phyloP scores from a whole-genome alignment of 2,797 vertebrate species.

The Pitangus sulphuratus region DNA sequence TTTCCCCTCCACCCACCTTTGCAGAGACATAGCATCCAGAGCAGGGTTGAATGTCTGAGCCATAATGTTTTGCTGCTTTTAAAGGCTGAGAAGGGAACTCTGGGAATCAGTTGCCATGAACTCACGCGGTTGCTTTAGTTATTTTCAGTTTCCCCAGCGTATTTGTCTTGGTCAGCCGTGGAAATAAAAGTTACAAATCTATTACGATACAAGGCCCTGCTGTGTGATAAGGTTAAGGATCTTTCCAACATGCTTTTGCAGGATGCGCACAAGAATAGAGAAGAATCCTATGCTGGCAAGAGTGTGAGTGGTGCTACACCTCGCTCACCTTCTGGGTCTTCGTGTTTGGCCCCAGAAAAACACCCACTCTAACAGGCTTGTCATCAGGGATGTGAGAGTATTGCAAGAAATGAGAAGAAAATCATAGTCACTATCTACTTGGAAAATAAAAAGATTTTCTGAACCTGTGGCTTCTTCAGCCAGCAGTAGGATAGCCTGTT shows the following conservation, averaged over 20 bases:
- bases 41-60: background rate
- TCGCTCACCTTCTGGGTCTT: background rate
- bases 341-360: background rate
- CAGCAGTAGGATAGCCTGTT: background rate
- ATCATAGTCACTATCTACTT: rapidly evolving
- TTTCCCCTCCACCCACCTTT: background rate
- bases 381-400: background rate
- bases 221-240: rapidly evolving
- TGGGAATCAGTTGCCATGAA: background rate
- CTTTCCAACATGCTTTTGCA: background rate
- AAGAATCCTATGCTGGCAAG: background rate
- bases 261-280: background rate
- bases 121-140: background rate
- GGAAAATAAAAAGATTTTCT: background rate
- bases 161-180: background rate
- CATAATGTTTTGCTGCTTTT: background rate
- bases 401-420: background rate
- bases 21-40: background rate
- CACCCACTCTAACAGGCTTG: background rate
- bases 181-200: constrained; percentile 8
- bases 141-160: background rate
- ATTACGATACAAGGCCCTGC: background rate
- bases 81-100: background rate
- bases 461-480: background rate
- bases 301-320: background rate